Conservation (phyloP, 2,797 vertebrate species). For the Benthosema pterotum region DNA sequence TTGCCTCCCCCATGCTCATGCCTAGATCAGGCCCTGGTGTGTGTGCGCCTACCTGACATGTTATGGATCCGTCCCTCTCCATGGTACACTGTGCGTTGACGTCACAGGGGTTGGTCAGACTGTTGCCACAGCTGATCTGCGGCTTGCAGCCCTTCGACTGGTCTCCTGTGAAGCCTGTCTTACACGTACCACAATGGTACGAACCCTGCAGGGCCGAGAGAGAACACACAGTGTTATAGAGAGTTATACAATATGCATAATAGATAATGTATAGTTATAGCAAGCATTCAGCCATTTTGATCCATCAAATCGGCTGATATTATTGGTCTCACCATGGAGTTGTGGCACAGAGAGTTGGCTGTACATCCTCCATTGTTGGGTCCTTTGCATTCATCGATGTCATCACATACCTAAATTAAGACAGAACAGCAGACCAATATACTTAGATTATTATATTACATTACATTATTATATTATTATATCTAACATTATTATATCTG, state of each 20-base stretch:
- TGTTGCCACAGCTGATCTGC: conserved; percentile 88
- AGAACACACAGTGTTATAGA: background rate
- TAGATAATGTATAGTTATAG: background rate
- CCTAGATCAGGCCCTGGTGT: no score
- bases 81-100: conserved; percentile 85
- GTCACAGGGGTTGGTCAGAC: conserved; percentile 91
- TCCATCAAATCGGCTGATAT: background rate
- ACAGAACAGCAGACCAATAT: no score
- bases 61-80: conserved; percentile 87
- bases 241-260: conserved; percentile 1
- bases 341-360: conserved; percentile 91
- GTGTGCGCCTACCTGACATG: conserved; percentile 84
- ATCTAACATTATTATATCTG: no score
- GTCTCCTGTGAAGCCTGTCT: conserved; percentile 90
- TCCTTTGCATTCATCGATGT: conserved; percentile 92
- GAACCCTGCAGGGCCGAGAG: conserved; percentile 84
- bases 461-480: no score
- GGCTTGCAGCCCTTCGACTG: conserved; percentile 90
- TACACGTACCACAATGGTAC: conserved; percentile 90
- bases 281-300: background rate
- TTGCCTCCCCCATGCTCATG: no score
- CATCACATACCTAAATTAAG: conserved; percentile 80
- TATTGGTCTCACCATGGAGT: conserved; percentile 87
- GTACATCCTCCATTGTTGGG: conserved; percentile 89
- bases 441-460: no score